Evolutionary conservation across 2,797 vertebrate genomes (phyloP).

Genomic region (Trematomus bernacchii): DNA sequence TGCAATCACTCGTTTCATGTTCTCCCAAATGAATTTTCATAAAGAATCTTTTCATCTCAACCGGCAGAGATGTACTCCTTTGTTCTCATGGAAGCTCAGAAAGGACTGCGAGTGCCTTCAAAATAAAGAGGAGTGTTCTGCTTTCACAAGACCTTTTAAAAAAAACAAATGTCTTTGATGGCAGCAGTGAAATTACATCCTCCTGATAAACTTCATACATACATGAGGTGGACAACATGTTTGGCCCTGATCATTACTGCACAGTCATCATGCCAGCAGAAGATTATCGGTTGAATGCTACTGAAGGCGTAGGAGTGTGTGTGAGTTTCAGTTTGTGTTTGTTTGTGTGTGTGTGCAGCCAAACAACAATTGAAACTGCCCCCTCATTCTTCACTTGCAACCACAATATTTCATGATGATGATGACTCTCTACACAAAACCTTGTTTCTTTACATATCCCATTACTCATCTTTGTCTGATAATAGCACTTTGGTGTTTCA

Average conservation of each 20-base stretch:
- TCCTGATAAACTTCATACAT: not conserved
- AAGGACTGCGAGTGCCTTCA: constrained; percentile 5
- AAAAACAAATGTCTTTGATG: constrained; percentile 10
- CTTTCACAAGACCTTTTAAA: not conserved
- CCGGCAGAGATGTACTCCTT: constrained; percentile 12
- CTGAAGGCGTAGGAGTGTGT: constrained; percentile 46
- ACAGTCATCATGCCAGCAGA: constrained; percentile 28
- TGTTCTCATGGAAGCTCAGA: constrained; percentile 28
- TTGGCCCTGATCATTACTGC: constrained; percentile 26
- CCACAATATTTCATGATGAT: constrained; percentile 24
- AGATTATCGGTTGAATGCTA: constrained; percentile 23
- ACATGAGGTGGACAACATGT: not conserved
- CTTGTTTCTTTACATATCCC: constrained; percentile 23
- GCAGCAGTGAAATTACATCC: not conserved
- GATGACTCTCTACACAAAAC: constrained; percentile 15
- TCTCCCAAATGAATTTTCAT: not conserved
- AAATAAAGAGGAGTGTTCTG: constrained; percentile 9
- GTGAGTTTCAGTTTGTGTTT: constrained; percentile 39
- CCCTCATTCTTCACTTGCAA: constrained; percentile 36
- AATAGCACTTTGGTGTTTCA: constrained; percentile 32
- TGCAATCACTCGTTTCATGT: not conserved
- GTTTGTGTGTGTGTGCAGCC: not conserved
- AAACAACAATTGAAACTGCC: constrained; percentile 51
- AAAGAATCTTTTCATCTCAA: not conserved
- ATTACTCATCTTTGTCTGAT: constrained; percentile 30